These are phyloP conservation scores for Paralvinella palmiformis DNA, from an alignment of 1,140 invertebrate genomes.

Conservation along the genomic window DNA sequence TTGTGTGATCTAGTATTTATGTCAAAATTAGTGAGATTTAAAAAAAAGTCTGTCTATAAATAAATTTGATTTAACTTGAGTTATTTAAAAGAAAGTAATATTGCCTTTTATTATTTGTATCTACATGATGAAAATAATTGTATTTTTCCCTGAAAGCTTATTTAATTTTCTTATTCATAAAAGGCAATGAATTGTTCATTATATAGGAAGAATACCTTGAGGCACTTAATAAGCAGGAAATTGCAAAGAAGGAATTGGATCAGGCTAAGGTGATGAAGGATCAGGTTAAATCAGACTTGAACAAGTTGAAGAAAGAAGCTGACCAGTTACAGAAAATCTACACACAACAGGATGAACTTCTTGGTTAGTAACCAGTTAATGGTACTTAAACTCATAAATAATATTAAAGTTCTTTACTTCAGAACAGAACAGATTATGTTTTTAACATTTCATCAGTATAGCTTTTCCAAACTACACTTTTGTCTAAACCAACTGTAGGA, in stretches of 20 bases:
- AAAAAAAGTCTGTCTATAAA: no score
- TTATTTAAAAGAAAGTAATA: no score
- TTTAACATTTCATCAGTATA: background rate
- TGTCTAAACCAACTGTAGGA: background rate
- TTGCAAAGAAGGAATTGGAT: slow-evolving; percentile 44
- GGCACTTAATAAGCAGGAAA: slow-evolving; percentile 51
- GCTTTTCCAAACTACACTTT: background rate
- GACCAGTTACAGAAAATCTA: slow-evolving; percentile 54
- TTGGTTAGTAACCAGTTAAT: slow-evolving; percentile 47
- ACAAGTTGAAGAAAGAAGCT: slow-evolving; percentile 45
- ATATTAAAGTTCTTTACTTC: slow-evolving; percentile 7
- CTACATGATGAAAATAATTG: no score
- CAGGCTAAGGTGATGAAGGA: slow-evolving; percentile 34
- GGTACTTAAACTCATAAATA: background rate
- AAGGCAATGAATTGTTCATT: slow-evolving; percentile 4
- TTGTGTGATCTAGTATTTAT: no score
- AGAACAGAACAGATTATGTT: slow-evolving; percentile 2
- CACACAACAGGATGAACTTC: slow-evolving; percentile 54
- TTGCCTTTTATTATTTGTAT: no score
- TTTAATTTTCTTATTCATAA: no score
- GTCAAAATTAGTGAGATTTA: no score
- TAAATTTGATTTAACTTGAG: no score
- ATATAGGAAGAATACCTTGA: slow-evolving; percentile 52
- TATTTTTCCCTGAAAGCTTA: no score
- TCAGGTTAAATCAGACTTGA: slow-evolving; percentile 48